Evolutionary conservation across 2,888 invertebrate species (phyloP).

Genomic region (Allygus modestus): DNA sequence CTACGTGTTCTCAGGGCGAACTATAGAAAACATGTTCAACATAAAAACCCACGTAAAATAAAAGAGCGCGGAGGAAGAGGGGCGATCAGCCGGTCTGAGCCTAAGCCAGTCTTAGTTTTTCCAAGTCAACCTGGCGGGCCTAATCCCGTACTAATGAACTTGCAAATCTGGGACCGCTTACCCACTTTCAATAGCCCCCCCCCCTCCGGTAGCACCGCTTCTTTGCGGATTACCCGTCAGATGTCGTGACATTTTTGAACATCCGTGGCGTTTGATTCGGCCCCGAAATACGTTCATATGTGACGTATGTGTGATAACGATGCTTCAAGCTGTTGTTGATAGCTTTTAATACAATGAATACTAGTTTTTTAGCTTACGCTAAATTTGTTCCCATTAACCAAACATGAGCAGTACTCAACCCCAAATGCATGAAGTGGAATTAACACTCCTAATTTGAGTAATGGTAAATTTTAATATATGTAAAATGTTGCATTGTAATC

Average conservation of each 20-base stretch:
- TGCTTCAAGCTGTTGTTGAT: no score
- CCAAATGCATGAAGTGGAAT: no score
- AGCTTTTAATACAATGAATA: no score
- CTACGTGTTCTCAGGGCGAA: no score
- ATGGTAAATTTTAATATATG: no score
- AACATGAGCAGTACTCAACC: no score
- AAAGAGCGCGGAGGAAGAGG: not conserved
- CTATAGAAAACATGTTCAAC: slow-evolving; percentile 8
- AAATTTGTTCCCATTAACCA: no score
- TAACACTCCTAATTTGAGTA: no score
- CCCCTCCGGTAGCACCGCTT: slow-evolving; percentile 54
- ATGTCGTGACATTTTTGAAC: slow-evolving; percentile 53
- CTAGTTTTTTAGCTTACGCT: no score
- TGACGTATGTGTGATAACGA: not conserved
- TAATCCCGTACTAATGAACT: slow-evolving; percentile 66
- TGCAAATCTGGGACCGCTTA: slow-evolving; percentile 65
- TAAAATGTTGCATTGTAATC: no score
- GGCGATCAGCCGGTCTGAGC: slow-evolving; percentile 58
- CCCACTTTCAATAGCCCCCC: slow-evolving; percentile 63
- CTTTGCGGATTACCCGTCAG: slow-evolving; percentile 55
- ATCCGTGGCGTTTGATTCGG: not conserved
- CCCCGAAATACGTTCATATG: not conserved
- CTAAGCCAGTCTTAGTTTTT: slow-evolving; percentile 64
- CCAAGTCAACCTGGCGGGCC: slow-evolving; percentile 60
- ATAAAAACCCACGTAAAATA: slow-evolving; percentile 31